Conservation (phyloP, 1,140 invertebrate species). For the Pararge aegeria region DNA sequence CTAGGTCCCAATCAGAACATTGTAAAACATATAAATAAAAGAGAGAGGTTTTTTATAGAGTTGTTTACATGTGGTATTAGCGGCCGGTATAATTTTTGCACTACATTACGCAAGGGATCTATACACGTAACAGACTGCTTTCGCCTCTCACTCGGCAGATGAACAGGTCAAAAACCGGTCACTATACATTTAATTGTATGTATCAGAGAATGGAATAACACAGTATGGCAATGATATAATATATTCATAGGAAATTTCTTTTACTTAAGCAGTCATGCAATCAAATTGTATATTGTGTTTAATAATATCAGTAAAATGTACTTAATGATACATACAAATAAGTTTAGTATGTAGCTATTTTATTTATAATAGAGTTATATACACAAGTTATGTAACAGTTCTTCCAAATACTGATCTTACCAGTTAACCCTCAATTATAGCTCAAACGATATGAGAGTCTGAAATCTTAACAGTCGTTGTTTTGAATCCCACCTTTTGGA, state of each 20-base stretch:
- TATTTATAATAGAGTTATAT: too few species aligned
- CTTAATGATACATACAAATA: too few species aligned
- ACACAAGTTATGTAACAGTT: too few species aligned
- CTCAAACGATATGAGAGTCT: too few species aligned
- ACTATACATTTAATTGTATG: conserved; percentile 29
- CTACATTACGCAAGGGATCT: conserved; percentile 50
- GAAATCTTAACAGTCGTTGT: too few species aligned
- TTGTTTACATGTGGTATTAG: conserved; percentile 7
- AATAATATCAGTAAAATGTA: too few species aligned
- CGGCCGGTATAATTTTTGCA: conserved; percentile 40
- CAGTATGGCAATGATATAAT: conserved; percentile 32
- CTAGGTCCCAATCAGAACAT: not conserved
- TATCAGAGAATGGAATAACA: conserved; percentile 29
- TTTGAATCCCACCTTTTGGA: too few species aligned
- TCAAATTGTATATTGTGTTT: too few species aligned
- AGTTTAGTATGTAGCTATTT: too few species aligned
- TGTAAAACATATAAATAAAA: not conserved
- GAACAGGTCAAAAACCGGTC: conserved; percentile 38
- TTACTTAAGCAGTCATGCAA: not conserved
- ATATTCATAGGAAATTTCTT: not conserved
- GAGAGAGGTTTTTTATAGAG: conserved; percentile 4
- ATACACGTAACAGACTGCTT: conserved; percentile 49
- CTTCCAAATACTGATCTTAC: too few species aligned
- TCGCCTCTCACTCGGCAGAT: conserved; percentile 56
- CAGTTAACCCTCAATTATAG: too few species aligned